phyloP scores from a whole-genome alignment of 2,888 invertebrate species.

The Lacanobia wlatinum region DNA sequence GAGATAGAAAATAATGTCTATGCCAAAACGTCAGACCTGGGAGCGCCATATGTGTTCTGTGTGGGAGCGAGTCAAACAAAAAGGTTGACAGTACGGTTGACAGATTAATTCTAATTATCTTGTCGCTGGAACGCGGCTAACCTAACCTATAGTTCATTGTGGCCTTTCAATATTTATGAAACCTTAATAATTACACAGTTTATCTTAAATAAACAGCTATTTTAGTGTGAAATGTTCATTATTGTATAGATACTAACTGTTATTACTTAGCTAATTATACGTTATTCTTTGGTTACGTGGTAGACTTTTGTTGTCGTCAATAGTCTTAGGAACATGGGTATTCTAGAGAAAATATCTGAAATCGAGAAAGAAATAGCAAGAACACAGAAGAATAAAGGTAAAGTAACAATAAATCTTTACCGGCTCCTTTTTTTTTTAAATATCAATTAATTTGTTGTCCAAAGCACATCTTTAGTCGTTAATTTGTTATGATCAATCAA shows the following conservation, averaged over 20 bases:
- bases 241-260: slow-evolving; percentile 48
- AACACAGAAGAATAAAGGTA: slow-evolving; percentile 99
- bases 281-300: slow-evolving; percentile 71
- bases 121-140: slow-evolving; percentile 62
- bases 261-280: slow-evolving; percentile 46
- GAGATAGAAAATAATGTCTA: no score
- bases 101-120: neutral
- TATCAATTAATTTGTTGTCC: neutral
- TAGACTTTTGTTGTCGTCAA: slow-evolving; percentile 62
- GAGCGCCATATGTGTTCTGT: no score
- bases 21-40: neutral
- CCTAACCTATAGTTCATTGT: slow-evolving; percentile 60
- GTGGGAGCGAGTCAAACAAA: neutral
- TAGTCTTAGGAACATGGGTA: slow-evolving; percentile 94
- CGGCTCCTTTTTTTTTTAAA: neutral
- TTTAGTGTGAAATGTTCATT: slow-evolving; percentile 57
- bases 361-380: slow-evolving; percentile 99
- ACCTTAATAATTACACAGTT: slow-evolving; percentile 28
- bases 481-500: slow-evolving; percentile 27
- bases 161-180: slow-evolving; percentile 36
- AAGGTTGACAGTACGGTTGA: neutral
- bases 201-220: slow-evolving; percentile 15
- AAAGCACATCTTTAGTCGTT: neutral
- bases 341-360: slow-evolving; percentile 99
- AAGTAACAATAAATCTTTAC: neutral